Percentiles rank a stretch among this genome's conserved stretches.
phyloP scores from a whole-genome alignment of 2,797 vertebrate genomes.

The Acrossocheilus fasciatus region DNA sequence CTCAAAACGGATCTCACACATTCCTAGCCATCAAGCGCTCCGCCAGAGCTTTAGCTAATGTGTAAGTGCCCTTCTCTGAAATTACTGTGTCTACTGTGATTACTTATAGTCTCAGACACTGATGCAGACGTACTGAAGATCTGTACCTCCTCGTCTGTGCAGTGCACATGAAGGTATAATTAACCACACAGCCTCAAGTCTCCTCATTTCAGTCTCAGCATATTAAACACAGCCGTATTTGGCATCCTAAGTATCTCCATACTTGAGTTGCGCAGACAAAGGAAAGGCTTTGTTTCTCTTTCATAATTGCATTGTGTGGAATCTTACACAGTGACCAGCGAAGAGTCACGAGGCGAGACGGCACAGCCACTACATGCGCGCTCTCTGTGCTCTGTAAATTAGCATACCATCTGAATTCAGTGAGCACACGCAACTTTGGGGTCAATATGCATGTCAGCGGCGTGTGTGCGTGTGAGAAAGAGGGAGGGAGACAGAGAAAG shows the following conservation, averaged over 20 bases:
- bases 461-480: slow-evolving; percentile 56
- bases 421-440: slow-evolving; percentile 75
- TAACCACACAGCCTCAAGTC: slow-evolving; percentile 34
- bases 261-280: slow-evolving; percentile 55
- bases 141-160: not conserved
- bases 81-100: slow-evolving; percentile 26
- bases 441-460: slow-evolving; percentile 76
- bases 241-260: slow-evolving; percentile 52
- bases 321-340: slow-evolving; percentile 51
- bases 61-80: slow-evolving; percentile 24
- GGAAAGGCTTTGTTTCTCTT: slow-evolving; percentile 55
- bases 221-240: slow-evolving; percentile 31
- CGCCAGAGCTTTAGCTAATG: not conserved
- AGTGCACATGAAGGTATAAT: slow-evolving; percentile 34
- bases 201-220: slow-evolving; percentile 13
- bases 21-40: not conserved
- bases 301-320: slow-evolving; percentile 63
- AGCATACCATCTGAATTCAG: slow-evolving; percentile 84
- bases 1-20: not conserved
- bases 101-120: slow-evolving; percentile 9
- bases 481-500: slow-evolving; percentile 50
- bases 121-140: slow-evolving; percentile 11
- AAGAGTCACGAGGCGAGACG: slow-evolving; percentile 71
- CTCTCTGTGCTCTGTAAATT: slow-evolving; percentile 65
- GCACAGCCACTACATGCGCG: slow-evolving; percentile 62